phyloP scores from a whole-genome alignment of 2,888 invertebrate genomes.

The Tridacna crocea region DNA sequence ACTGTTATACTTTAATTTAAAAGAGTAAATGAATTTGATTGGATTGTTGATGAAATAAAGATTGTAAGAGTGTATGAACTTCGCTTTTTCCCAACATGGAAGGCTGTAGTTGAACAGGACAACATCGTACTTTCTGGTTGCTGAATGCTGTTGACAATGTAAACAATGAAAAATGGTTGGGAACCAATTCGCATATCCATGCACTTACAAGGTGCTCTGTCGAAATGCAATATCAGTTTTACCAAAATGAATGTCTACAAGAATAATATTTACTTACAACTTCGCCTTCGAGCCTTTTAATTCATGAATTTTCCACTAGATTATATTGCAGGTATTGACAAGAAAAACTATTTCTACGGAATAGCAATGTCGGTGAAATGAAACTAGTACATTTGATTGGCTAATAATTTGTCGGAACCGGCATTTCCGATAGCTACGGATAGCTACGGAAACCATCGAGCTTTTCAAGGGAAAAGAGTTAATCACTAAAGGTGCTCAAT shows the following conservation, averaged over 20 bases:
- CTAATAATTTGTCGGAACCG: not conserved
- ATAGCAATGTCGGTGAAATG: constrained; percentile 12
- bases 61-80: too few species aligned
- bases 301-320: not conserved
- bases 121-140: not conserved
- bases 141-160: constrained; percentile 29
- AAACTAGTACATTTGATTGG: not conserved
- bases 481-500: too few species aligned
- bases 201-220: not conserved
- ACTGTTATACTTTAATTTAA: too few species aligned
- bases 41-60: too few species aligned
- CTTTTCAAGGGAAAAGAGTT: not conserved
- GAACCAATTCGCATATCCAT: not conserved
- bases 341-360: constrained; percentile 23
- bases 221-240: not conserved
- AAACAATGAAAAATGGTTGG: constrained; percentile 1
- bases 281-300: not conserved
- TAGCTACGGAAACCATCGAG: constrained; percentile 18
- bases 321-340: constrained; percentile 21
- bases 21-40: too few species aligned
- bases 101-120: too few species aligned
- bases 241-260: not conserved
- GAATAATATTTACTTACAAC: not conserved
- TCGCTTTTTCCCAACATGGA: too few species aligned
- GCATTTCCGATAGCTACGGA: constrained; percentile 7